Evolutionary conservation across 92 coral and sea anemone genomes (phyloP).

Genomic region (Desmophyllum pertusum): DNA sequence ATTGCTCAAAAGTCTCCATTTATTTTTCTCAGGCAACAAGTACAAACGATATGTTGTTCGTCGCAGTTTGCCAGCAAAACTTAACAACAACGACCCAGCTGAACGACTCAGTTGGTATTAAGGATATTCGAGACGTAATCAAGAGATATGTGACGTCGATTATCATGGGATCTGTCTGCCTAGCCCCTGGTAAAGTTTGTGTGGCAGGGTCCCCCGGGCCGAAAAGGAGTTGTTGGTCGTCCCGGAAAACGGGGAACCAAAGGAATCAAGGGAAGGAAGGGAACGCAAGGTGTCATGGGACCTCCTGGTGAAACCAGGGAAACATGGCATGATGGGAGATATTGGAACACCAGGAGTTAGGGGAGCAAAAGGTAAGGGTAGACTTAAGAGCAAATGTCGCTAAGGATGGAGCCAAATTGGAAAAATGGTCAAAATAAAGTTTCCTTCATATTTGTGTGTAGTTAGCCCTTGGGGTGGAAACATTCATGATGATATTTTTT

Average conservation of each 20-base stretch:
- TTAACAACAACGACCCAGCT: neutral
- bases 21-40: neutral
- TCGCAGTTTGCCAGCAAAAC: constrained; percentile 2
- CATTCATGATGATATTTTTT: no score
- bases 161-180: neutral
- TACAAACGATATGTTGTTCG: neutral
- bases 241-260: constrained; percentile 3
- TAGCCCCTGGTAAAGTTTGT: neutral
- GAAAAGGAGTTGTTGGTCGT: neutral
- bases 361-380: constrained; percentile 1
- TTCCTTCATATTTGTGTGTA: no score
- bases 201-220: constrained; percentile 23
- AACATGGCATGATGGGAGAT: constrained; percentile 23
- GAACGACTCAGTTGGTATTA: neutral
- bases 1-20: neutral
- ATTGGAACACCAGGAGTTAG: neutral
- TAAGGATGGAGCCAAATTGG: no score
- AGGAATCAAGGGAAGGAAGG: constrained; percentile 10
- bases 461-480: no score
- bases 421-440: no score
- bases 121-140: neutral
- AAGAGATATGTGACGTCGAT: constrained; percentile 10
- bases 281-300: constrained; percentile 25
- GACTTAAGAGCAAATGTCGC: no score
- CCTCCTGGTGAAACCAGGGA: constrained; percentile 23